phyloP scores from a whole-genome alignment of 2,888 invertebrate species.

The Cryptus armator region DNA sequence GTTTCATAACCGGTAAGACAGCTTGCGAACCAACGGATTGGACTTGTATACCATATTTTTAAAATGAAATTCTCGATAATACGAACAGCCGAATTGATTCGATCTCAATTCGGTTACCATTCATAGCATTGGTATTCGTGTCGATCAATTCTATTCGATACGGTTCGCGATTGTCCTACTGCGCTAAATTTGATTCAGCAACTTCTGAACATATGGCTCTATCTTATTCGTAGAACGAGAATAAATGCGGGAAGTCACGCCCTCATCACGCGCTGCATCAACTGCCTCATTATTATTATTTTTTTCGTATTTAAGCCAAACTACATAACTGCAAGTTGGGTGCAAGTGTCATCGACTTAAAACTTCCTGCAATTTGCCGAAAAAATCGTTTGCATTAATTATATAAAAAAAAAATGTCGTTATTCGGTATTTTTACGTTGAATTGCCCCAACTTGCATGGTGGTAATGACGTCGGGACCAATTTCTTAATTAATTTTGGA shows the following conservation, averaged over 20 bases:
- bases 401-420: too few species aligned
- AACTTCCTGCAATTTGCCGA: not conserved
- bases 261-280: constrained; percentile 76
- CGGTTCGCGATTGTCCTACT: constrained; percentile 57
- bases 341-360: constrained; percentile 35
- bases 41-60: not conserved
- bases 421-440: not conserved
- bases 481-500: constrained; percentile 78
- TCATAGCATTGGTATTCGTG: constrained; percentile 9
- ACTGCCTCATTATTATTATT: constrained; percentile 74
- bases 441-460: constrained; percentile 64
- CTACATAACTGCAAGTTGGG: constrained; percentile 68
- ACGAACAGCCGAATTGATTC: constrained; percentile 25
- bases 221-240: constrained; percentile 39
- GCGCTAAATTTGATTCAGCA: constrained; percentile 58
- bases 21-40: constrained; percentile 28
- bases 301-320: constrained; percentile 41
- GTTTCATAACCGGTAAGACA: constrained; percentile 53
- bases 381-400: not conserved
- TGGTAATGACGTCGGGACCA: constrained; percentile 69
- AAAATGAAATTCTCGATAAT: not conserved
- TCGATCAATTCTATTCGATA: constrained; percentile 51
- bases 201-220: constrained; percentile 44
- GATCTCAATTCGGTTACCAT: constrained; percentile 20
- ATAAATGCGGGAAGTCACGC: constrained; percentile 61